A percentile compares a stretch with the other conserved stretches of the same genome.
Conservation (phyloP, 2,113 vertebrate species). For the Calcarius ornatus region DNA sequence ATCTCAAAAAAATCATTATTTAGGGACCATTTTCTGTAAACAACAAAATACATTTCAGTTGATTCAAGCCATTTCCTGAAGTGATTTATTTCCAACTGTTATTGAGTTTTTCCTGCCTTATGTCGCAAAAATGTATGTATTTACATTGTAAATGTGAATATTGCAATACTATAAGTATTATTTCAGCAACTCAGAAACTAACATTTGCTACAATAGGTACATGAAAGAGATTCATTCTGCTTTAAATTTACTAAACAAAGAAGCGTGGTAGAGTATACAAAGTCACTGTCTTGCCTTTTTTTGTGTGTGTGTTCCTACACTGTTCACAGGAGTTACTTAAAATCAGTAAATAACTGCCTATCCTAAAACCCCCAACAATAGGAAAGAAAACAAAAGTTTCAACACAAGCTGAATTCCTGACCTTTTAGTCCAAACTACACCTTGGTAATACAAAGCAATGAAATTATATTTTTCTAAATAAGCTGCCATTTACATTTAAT, state of each 20-base stretch:
- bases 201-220: background rate
- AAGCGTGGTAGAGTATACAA: background rate
- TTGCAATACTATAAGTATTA: background rate
- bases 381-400: background rate
- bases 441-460: background rate
- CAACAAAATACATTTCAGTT: background rate
- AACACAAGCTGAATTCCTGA: background rate
- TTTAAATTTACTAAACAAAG: background rate
- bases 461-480: background rate
- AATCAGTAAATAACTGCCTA: background rate
- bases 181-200: background rate
- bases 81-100: background rate
- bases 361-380: background rate
- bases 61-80: background rate
- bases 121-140: background rate
- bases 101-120: background rate
- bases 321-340: background rate
- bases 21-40: background rate
- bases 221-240: background rate
- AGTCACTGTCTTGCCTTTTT: background rate
- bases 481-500: background rate
- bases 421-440: background rate
- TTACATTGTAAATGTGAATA: background rate
- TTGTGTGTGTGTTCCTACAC: background rate
- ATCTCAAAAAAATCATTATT: background rate